Evolutionary conservation across 92 coral and sea anemone genomes (phyloP).

Genomic region (Palythoa caribaeorum): DNA sequence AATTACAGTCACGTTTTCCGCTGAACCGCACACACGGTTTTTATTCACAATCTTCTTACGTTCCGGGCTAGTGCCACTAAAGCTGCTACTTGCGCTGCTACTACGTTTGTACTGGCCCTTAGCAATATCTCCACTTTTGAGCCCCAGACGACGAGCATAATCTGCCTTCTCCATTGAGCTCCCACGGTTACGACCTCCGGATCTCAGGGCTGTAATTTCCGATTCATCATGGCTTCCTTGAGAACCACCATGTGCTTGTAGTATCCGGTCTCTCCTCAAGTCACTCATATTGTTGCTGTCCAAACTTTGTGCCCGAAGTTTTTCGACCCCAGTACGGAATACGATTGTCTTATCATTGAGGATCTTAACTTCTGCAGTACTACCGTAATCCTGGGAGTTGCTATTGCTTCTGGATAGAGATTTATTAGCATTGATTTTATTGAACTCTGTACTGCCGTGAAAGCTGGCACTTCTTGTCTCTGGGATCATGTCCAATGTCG

Average conservation of each 20-base stretch:
- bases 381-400: slow-evolving; percentile 48
- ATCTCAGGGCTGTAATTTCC: slow-evolving; percentile 52
- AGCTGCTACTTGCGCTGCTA: slow-evolving; percentile 73
- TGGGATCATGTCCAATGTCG: slow-evolving; percentile 85
- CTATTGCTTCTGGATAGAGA: slow-evolving; percentile 54
- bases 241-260: slow-evolving; percentile 63
- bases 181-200: slow-evolving; percentile 70
- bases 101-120: slow-evolving; percentile 66
- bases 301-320: slow-evolving; percentile 75
- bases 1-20: slow-evolving; percentile 74
- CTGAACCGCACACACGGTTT: slow-evolving; percentile 71
- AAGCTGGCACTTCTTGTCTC: slow-evolving; percentile 96
- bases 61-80: slow-evolving; percentile 41
- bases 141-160: slow-evolving; percentile 78
- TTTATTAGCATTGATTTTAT: slow-evolving; percentile 61
- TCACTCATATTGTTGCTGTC: slow-evolving; percentile 78
- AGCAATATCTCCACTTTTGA: slow-evolving; percentile 82
- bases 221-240: slow-evolving; percentile 74
- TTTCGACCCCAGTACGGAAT: slow-evolving; percentile 75
- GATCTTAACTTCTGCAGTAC: slow-evolving; percentile 91
- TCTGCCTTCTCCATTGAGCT: slow-evolving; percentile 89
- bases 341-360: slow-evolving; percentile 93
- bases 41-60: slow-evolving; percentile 73
- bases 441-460: slow-evolving; percentile 92
- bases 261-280: slow-evolving; percentile 79